Conservation (phyloP, 2,888 invertebrate genomes). For the Craniophora ligustri region DNA sequence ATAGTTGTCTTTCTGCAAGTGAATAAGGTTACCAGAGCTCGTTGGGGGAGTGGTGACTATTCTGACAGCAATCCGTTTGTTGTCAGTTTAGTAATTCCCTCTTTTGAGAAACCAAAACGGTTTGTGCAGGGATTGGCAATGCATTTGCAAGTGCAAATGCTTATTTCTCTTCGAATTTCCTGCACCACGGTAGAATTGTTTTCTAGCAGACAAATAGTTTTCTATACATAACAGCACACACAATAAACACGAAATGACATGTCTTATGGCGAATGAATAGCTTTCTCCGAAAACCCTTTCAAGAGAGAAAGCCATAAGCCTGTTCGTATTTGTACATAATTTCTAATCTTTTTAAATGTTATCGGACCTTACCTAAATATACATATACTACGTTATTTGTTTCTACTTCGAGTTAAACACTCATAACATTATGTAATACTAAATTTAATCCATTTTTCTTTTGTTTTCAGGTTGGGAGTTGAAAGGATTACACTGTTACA, state of each 20-base stretch:
- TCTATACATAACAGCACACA: slow-evolving; percentile 36
- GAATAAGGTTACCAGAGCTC: too few species aligned
- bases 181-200: slow-evolving; percentile 58
- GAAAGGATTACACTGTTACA: slow-evolving; percentile 97
- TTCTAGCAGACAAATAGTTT: slow-evolving; percentile 51
- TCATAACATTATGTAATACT: not conserved
- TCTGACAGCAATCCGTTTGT: too few species aligned
- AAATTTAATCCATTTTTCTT: slow-evolving; percentile 44
- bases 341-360: slow-evolving; percentile 32
- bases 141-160: too few species aligned
- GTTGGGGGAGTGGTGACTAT: too few species aligned
- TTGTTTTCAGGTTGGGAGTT: slow-evolving; percentile 96
- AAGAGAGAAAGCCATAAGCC: slow-evolving; percentile 57
- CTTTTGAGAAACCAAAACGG: too few species aligned
- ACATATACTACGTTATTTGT: slow-evolving; percentile 58
- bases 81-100: too few species aligned
- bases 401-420: slow-evolving; percentile 55
- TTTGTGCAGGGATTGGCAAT: too few species aligned
- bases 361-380: slow-evolving; percentile 22
- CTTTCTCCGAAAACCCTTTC: slow-evolving; percentile 61
- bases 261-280: slow-evolving; percentile 43
- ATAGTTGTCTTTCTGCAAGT: too few species aligned
- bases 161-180: too few species aligned
- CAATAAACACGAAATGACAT: slow-evolving; percentile 35
- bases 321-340: slow-evolving; percentile 42